A percentile compares a stretch with the other conserved stretches of the same genome.
These are phyloP conservation scores for Pipra filicauda DNA, from an alignment of 2,113 vertebrate genomes.

Conservation along the genomic window DNA sequence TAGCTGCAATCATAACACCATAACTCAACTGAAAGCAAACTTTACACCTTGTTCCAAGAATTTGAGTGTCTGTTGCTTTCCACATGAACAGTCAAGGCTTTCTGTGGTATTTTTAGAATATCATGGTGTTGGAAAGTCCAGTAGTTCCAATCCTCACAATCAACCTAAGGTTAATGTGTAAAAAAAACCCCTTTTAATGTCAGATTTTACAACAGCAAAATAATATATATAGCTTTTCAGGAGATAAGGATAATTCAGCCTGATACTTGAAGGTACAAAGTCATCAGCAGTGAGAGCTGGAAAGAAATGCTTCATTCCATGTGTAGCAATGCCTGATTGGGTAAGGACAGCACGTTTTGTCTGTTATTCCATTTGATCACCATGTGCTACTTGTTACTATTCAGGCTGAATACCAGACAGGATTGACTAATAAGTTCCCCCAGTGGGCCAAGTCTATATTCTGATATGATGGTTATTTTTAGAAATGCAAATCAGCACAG, in stretches of 20 bases:
- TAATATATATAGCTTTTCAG: neutral
- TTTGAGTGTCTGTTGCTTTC: neutral
- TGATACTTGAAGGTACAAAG: neutral
- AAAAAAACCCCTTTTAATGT: neutral
- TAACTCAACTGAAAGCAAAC: neutral
- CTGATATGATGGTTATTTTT: slow-evolving; percentile 18
- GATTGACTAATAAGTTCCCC: neutral
- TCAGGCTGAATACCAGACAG: neutral
- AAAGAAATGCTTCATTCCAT: neutral
- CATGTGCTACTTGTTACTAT: neutral
- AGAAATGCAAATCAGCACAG: neutral
- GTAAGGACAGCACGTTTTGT: neutral
- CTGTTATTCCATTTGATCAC: neutral
- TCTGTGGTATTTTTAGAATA: slow-evolving; percentile 21
- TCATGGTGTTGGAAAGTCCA: neutral
- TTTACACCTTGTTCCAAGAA: neutral
- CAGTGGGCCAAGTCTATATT: neutral
- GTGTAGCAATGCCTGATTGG: neutral
- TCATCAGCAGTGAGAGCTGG: neutral
- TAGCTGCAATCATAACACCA: neutral
- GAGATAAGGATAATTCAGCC: slow-evolving; percentile 15
- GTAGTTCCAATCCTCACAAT: neutral
- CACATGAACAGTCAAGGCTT: neutral
- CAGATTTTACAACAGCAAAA: slow-evolving; percentile 4
- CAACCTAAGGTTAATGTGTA: neutral